Conservation (phyloP, 1,140 invertebrate species). For the Tetramorium parvispinum region DNA sequence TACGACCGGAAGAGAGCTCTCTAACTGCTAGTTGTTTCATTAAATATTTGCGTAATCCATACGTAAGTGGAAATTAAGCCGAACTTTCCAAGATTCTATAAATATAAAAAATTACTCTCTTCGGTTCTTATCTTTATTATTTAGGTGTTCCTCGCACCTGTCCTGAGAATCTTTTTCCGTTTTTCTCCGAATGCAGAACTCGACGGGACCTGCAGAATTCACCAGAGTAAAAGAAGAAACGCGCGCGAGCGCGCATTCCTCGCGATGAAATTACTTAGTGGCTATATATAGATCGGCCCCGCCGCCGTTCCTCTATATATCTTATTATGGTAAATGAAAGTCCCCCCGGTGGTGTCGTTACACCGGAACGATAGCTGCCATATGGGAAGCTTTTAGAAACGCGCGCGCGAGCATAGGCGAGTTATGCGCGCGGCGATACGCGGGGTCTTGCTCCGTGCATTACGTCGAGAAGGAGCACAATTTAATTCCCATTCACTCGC, state of each 20-base stretch:
- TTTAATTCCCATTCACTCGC: slow-evolving; percentile 43
- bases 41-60: neutral
- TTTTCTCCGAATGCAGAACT: neutral
- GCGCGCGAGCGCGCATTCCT: neutral
- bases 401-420: slow-evolving; percentile 4
- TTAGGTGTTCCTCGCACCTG: neutral
- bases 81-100: neutral
- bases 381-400: slow-evolving; percentile 58
- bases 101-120: neutral
- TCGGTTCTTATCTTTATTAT: neutral
- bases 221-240: slow-evolving; percentile 6
- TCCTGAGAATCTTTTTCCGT: neutral
- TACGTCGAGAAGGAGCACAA: slow-evolving; percentile 10
- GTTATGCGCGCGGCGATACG: neutral
- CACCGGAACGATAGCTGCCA: slow-evolving; percentile 34
- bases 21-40: neutral
- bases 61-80: neutral
- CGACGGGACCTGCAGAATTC: neutral
- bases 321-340: slow-evolving; percentile 58
- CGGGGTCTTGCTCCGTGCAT: neutral
- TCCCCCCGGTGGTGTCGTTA: neutral
- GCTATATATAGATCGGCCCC: slow-evolving; percentile 35
- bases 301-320: slow-evolving; percentile 40
- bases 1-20: slow-evolving; percentile 26
- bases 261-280: slow-evolving; percentile 31